These are phyloP conservation scores for Ophiothrix spiculata DNA, from an alignment of 35 echinoderm and acorn worm species.

Conservation along the genomic window DNA sequence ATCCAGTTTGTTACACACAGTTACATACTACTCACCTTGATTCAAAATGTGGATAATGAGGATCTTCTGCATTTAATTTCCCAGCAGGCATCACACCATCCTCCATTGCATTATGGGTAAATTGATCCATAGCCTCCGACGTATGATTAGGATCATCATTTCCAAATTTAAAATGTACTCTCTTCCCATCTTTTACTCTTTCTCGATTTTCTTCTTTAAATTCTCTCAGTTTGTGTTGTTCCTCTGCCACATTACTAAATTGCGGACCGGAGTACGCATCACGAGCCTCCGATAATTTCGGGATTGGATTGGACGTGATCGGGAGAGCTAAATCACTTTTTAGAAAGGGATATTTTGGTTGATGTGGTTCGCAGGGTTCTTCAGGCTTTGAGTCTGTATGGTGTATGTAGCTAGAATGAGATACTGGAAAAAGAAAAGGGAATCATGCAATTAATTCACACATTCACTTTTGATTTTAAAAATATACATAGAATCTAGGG, in stretches of 20 bases:
- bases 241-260: slow-evolving; percentile 6
- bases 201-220: slow-evolving; percentile 56
- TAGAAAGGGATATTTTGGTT: slow-evolving; percentile 72
- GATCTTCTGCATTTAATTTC: slow-evolving; percentile 64
- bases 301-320: slow-evolving; percentile 46
- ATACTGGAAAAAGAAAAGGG: slow-evolving; percentile 37
- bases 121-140: slow-evolving; percentile 65
- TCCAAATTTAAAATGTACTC: slow-evolving; percentile 77
- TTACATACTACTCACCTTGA: slow-evolving; percentile 83
- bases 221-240: slow-evolving; percentile 11
- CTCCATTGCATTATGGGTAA: slow-evolving; percentile 11
- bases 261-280: slow-evolving; percentile 53
- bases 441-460: too few species aligned
- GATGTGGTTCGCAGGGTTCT: slow-evolving; percentile 18
- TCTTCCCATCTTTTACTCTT: slow-evolving; percentile 67
- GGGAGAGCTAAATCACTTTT: slow-evolving; percentile 62
- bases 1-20: too few species aligned
- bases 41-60: slow-evolving; percentile 61
- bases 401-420: slow-evolving; percentile 58
- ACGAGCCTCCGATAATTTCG: slow-evolving; percentile 55
- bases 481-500: too few species aligned
- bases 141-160: slow-evolving; percentile 41
- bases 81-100: slow-evolving; percentile 43
- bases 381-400: not conserved
- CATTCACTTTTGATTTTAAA: too few species aligned